phyloP scores from a whole-genome alignment of 1,140 invertebrate genomes.

The Trachelipus rathkii region DNA sequence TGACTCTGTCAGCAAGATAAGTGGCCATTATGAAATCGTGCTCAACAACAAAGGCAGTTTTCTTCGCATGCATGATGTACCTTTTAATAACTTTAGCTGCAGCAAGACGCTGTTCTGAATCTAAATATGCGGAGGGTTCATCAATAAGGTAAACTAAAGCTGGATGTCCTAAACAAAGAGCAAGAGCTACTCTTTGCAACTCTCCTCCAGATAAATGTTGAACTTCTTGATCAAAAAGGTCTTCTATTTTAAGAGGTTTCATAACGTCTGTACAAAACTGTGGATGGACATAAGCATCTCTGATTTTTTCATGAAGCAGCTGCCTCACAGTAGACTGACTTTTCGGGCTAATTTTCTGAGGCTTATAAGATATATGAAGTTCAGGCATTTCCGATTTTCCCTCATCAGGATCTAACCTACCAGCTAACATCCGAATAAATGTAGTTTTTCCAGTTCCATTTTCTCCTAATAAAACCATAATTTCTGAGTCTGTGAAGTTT shows the following conservation, averaged over 20 bases:
- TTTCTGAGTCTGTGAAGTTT: constrained; percentile 98
- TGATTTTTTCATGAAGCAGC: constrained; percentile 90
- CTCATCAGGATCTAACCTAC: constrained; percentile 85
- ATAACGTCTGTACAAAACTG: constrained; percentile 98
- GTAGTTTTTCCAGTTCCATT: constrained; percentile 99
- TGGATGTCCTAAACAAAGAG: constrained; percentile 94
- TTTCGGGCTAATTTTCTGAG: constrained; percentile 99
- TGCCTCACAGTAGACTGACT: constrained; percentile 87
- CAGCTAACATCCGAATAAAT: constrained; percentile 96
- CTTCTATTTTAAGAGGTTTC: constrained; percentile 96
- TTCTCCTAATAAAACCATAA: constrained; percentile 95
- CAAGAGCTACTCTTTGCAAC: constrained; percentile 92
- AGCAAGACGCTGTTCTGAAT: constrained; percentile 99
- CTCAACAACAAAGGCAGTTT: constrained; percentile 98
- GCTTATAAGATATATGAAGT: constrained; percentile 98
- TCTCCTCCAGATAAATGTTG: constrained; percentile 99
- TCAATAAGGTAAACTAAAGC: constrained; percentile 99
- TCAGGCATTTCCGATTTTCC: constrained; percentile 80
- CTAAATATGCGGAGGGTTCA: constrained; percentile 97
- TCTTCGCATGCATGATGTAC: constrained; percentile 98
- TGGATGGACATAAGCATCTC: constrained; percentile 94
- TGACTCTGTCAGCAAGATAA: constrained; percentile 96
- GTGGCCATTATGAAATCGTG: constrained; percentile 99
- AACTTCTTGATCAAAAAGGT: constrained; percentile 97
- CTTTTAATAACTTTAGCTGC: constrained; percentile 98